These are phyloP conservation scores for Abrostola triplasia DNA, from an alignment of 2,888 invertebrate species.

Conservation along the genomic window DNA sequence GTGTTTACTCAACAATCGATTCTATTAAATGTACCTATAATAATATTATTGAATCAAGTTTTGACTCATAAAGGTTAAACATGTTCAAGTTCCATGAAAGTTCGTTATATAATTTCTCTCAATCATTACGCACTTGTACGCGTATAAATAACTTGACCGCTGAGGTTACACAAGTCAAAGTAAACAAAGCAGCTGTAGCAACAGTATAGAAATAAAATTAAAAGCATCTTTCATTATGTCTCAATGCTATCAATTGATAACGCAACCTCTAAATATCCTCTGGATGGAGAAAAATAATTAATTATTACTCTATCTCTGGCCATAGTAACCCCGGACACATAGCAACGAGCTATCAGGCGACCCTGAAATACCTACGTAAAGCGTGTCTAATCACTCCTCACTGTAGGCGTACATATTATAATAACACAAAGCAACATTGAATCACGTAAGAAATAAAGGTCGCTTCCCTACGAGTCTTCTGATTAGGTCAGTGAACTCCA, in stretches of 20 bases:
- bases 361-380: conserved; percentile 47
- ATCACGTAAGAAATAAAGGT: conserved; percentile 40
- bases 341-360: conserved; percentile 46
- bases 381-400: conserved; percentile 34
- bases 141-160: not conserved
- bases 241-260: conserved; percentile 18
- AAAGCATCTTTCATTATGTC: not conserved
- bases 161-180: not conserved
- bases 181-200: not conserved
- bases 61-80: not conserved
- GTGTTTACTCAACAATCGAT: not conserved
- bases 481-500: conserved; percentile 51
- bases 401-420: conserved; percentile 21
- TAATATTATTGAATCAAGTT: not conserved
- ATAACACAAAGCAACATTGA: conserved; percentile 31
- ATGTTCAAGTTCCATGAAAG: not conserved
- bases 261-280: conserved; percentile 29
- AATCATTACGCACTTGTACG: not conserved
- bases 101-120: not conserved
- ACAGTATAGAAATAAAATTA: conserved; percentile 3
- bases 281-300: conserved; percentile 24
- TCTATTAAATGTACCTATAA: not conserved
- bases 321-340: conserved; percentile 38
- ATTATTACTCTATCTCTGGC: conserved; percentile 34
- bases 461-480: conserved; percentile 41